Conservation (phyloP, 1,140 invertebrate species). For the Zophobas atratus region DNA sequence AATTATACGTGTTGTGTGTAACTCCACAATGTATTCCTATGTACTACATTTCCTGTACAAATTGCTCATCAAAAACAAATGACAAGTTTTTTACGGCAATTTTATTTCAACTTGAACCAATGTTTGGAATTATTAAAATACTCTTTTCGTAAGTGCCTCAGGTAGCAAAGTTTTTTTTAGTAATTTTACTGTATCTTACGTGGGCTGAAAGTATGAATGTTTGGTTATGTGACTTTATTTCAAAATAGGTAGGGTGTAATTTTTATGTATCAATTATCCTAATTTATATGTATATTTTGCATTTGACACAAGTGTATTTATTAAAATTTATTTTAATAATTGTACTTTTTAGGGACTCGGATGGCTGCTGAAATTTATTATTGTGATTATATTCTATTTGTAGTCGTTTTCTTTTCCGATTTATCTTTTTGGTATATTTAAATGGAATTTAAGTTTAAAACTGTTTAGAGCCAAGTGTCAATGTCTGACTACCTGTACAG, state of each 20-base stretch:
- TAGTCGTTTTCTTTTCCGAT: background rate
- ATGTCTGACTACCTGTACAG: conserved; percentile 57
- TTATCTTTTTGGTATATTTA: conserved; percentile 14
- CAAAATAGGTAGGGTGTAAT: conserved; percentile 12
- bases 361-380: conserved; percentile 19
- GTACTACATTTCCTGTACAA: conserved; percentile 15
- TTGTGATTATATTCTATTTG: conserved; percentile 19
- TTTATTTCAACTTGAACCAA: background rate
- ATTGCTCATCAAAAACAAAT: conserved; percentile 23
- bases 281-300: conserved; percentile 42
- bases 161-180: conserved; percentile 33
- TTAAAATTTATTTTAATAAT: conserved; percentile 2
- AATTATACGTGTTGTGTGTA: background rate
- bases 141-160: conserved; percentile 26
- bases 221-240: conserved; percentile 19
- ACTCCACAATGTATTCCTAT: background rate
- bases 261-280: conserved; percentile 22
- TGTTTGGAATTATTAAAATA: conserved; percentile 6
- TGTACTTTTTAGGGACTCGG: conserved; percentile 7
- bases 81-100: conserved; percentile 23
- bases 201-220: conserved; percentile 31
- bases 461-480: conserved; percentile 49
- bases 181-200: conserved; percentile 28
- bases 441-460: conserved; percentile 11
- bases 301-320: conserved; percentile 31